phyloP scores from a whole-genome alignment of 2,797 vertebrate genomes.

The Podarcis lilfordi region DNA sequence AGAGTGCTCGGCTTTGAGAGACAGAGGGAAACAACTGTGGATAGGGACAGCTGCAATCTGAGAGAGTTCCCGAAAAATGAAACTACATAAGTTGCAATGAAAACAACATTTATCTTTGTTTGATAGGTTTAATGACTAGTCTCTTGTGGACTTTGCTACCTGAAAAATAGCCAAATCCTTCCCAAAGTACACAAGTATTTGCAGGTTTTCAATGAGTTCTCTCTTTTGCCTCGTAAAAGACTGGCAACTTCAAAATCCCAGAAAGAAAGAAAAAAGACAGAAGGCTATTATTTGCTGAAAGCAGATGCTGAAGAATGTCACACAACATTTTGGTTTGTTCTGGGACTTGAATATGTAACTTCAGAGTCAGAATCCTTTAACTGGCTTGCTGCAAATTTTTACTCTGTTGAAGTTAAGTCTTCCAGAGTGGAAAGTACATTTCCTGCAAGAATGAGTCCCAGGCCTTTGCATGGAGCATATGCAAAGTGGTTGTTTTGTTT shows the following conservation, averaged over 20 bases:
- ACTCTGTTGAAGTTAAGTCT: not conserved
- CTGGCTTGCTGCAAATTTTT: not conserved
- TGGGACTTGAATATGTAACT: not conserved
- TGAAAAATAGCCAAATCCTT: slow-evolving; percentile 33
- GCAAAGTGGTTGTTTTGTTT: not conserved
- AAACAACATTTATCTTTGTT: slow-evolving; percentile 61
- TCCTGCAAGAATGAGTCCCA: not conserved
- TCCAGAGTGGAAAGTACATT: not conserved
- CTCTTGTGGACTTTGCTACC: slow-evolving; percentile 33
- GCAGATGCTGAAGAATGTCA: slow-evolving; percentile 12
- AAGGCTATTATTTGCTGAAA: slow-evolving; percentile 51
- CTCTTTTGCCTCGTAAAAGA: slow-evolving; percentile 47
- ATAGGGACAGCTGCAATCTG: slow-evolving; percentile 45
- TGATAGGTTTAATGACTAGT: slow-evolving; percentile 30
- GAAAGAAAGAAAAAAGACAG: slow-evolving; percentile 26
- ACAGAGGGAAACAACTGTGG: slow-evolving; percentile 14
- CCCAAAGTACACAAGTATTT: not conserved
- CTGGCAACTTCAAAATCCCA: slow-evolving; percentile 49
- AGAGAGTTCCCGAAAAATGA: slow-evolving; percentile 32
- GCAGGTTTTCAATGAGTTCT: slow-evolving; percentile 44
- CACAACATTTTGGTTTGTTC: slow-evolving; percentile 29
- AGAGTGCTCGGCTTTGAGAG: slow-evolving; percentile 41
- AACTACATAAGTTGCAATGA: slow-evolving; percentile 15
- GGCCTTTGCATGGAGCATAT: not conserved
- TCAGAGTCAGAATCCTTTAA: not conserved